Evolutionary conservation across 2,797 vertebrate species (phyloP).

Genomic region (Erethizon dorsatum): DNA sequence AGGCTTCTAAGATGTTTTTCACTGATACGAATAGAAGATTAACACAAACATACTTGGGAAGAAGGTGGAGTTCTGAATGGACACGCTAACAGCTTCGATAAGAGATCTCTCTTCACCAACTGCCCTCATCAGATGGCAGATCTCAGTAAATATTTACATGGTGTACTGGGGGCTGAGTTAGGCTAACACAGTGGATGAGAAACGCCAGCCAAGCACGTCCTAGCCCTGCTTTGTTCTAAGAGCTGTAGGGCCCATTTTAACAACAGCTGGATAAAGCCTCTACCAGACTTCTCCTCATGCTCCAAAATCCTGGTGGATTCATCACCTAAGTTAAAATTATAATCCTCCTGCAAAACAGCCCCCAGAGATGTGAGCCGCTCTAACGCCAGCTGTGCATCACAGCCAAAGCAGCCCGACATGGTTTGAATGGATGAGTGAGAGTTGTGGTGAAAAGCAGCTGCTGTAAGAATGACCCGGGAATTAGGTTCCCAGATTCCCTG

Average conservation of each 20-base stretch:
- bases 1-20: not conserved
- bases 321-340: slow-evolving; percentile 59
- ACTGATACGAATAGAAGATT: not conserved
- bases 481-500: not conserved
- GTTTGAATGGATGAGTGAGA: slow-evolving; percentile 22
- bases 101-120: not conserved
- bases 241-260: not conserved
- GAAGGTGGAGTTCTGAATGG: not conserved
- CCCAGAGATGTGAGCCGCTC: not conserved
- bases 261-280: not conserved
- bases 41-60: not conserved
- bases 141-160: not conserved
- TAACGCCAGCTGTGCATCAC: slow-evolving; percentile 44
- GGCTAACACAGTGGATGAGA: not conserved
- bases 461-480: not conserved
- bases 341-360: slow-evolving; percentile 53
- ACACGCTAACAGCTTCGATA: not conserved
- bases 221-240: slow-evolving; percentile 16
- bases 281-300: not conserved
- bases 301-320: slow-evolving; percentile 49
- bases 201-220: not conserved
- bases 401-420: not conserved
- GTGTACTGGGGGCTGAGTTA: not conserved
- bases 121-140: not conserved
- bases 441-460: slow-evolving; percentile 43